Base-by-base conservation (phyloP, 2,113 vertebrate genomes). In the Echinops telfairi region DNA sequence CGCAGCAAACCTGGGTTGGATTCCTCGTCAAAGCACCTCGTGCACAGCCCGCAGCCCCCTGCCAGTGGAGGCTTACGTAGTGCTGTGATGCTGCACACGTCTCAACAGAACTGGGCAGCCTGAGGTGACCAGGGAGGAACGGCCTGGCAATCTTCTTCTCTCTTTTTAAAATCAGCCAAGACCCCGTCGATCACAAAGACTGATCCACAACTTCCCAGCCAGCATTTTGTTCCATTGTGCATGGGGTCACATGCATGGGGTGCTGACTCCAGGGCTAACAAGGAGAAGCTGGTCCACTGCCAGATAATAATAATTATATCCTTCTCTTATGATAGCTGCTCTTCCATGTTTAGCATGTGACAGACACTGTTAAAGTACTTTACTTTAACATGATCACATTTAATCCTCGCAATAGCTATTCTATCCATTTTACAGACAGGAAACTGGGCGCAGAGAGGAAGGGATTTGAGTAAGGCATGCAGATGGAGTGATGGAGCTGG, bases 401-500 rank as follows among this genome's bases (percentile, higher is more conserved):
- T 53, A 53, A 11, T 14, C 47, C 47, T 62, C 4, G 14, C 60
- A 62, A 66, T 4, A 4, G 15, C 31, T 2, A n/a, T 58, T 20
- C 58, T 2, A 19, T 5, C n/a, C 9, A n/a, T 38, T 70, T 76
- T 38, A 76, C 36, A 31, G 14, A 78, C 27, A 58, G 71, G 66
- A 76, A 89, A 60, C 38, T 64, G 17, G 38, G 3, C 60, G 76
- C 64, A 5, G 16, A 22, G 6, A 57, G 31, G 83, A 38, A 62
- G 17, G 2, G 7, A 71, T 57, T 20, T 36, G 71, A 40, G 43
- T 1, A 11, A 19, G 40, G 43, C 47, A 33, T 22, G 23, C 10
- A 29, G n/a, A 88, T 5, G 0, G 15, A 27, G 36, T 7, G 40
- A 85, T 0, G 6, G 9, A 71, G 12, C 27, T 33, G 0, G 0